Evolutionary conservation across 2,113 vertebrate species (phyloP), one percentile per base, ranked within the genome.

Genomic region (Pitta sordida): DNA sequence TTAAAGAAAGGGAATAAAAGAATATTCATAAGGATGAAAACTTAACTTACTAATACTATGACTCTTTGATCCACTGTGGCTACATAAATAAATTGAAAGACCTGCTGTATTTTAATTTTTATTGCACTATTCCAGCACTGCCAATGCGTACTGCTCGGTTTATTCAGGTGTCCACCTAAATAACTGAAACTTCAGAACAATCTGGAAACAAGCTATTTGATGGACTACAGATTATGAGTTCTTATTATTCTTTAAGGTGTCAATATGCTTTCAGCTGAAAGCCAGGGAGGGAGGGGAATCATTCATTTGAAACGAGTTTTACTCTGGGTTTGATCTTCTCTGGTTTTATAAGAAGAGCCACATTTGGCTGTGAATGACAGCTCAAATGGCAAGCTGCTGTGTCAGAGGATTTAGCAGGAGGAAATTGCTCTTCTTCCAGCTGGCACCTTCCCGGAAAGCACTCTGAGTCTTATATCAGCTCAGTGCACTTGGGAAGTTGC

Each of bases 331-430:
- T 92, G 83, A 73, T 95, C 79, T 89, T 79, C 73, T 89, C 89
- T 88, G 81, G 56, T 92, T 90, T 92, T 93, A 43, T 94, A 76
- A 93, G 93, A 94, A 91, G 94, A 96, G 71, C 79, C 49, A 52
- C 83, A 68, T 4, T 73, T 87, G 39, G 36, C 82, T 95, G n/a
- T n/a, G 89, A 96, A 80, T 93, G 95, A 86, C 79, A 93, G 76
- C 83, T 95, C 94, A 96, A 96, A 96, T 86, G 77, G 69, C 83
- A 93, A 91, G 86, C 78, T 48, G 69, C 86, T 91, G 32, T 78
- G 69, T 94, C 77, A 58, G 83, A 85, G 69, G 73, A 92, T 93
- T 95, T 88, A 90, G 78, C 73, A 95, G 94, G 95, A 93, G 62
- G 76, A 96, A 90, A 85, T 77, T 83, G 71, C 74, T 84, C 62